phyloP scores from a whole-genome alignment of 1,140 invertebrate species.

The Holcopasites calliopsidis region DNA sequence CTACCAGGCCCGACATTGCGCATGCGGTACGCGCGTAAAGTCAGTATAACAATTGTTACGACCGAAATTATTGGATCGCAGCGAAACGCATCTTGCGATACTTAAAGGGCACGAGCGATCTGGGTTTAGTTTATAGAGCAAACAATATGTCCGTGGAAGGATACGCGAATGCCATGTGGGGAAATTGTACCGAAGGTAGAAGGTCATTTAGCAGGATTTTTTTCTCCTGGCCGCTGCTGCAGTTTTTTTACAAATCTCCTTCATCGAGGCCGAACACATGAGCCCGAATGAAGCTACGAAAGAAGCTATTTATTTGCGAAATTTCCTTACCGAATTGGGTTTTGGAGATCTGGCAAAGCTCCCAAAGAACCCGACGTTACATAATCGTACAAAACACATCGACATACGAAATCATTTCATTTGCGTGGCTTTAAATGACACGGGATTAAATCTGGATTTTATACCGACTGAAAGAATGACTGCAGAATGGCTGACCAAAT shows the following conservation, averaged over 20 bases:
- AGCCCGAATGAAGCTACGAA: neutral
- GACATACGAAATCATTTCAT: neutral
- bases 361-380: neutral
- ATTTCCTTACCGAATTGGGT: neutral
- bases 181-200: neutral
- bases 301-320: slow-evolving; percentile 2
- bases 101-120: neutral
- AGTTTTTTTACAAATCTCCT: slow-evolving; percentile 10
- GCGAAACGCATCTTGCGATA: slow-evolving; percentile 1
- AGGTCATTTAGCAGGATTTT: neutral
- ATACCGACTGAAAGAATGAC: too few relatives aligned
- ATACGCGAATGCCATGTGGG: neutral
- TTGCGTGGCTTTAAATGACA: too few relatives aligned
- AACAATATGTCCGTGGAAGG: neutral
- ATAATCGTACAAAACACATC: neutral
- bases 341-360: neutral
- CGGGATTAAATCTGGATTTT: too few relatives aligned
- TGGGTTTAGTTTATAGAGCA: neutral
- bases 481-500: too few relatives aligned
- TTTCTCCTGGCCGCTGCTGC: neutral
- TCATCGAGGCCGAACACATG: slow-evolving; percentile 18
- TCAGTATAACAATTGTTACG: neutral
- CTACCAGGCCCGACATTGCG: neutral
- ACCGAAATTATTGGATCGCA: neutral
- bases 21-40: neutral